Percentiles rank a stretch among this genome's conserved stretches.
Evolutionary conservation across 1,140 invertebrate species (phyloP).

Genomic region (Portunus trituberculatus): DNA sequence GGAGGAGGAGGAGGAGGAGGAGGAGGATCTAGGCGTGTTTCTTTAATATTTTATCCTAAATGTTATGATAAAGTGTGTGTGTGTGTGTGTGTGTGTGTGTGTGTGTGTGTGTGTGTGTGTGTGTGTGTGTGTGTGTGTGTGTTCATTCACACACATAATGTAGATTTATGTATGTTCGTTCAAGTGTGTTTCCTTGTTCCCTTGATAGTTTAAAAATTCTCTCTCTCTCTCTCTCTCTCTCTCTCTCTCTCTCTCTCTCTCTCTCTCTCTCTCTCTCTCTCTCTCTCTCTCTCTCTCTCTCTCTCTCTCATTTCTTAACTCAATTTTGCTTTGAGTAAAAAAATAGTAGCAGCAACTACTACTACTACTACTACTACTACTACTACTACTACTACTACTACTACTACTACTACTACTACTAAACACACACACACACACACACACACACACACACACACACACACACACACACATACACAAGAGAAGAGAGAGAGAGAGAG

Average conservation of each 20-base stretch:
- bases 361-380: no score
- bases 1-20: background rate
- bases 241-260: background rate
- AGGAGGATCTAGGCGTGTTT: background rate
- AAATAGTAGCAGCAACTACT: no score
- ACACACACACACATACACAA: no score
- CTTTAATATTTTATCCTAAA: no score
- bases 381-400: no score
- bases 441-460: no score
- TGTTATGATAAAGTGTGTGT: background rate
- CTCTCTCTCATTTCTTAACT: no score
- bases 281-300: no score
- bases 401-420: no score
- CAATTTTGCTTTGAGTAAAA: no score
- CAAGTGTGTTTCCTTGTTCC: background rate
- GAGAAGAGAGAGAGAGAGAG: slow-evolving; percentile 10
- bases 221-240: slow-evolving; percentile 17
- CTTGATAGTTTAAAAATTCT: background rate
- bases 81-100: background rate
- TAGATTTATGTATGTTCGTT: background rate
- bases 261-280: no score
- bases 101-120: slow-evolving; percentile 9
- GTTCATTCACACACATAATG: background rate
- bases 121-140: background rate
- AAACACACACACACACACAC: no score